phyloP scores from a whole-genome alignment of 2,113 vertebrate species.

The Stictonetta naevosa region DNA sequence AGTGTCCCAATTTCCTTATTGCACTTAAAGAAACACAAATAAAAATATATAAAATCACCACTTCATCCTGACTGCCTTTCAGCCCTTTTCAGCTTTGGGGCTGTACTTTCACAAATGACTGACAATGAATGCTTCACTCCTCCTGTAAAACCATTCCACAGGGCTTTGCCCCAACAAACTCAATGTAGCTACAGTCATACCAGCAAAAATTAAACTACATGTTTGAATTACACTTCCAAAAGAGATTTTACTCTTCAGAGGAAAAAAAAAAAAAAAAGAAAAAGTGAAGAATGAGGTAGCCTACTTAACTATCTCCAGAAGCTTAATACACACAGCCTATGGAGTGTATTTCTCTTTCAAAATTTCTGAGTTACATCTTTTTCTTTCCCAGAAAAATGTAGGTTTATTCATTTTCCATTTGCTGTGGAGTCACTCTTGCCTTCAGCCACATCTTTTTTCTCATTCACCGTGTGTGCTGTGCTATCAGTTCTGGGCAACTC shows the following conservation, averaged over 20 bases:
- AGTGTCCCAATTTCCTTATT: not conserved
- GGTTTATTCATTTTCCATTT: not conserved
- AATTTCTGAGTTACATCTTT: not conserved
- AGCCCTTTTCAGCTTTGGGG: not conserved
- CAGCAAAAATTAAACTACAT: not conserved
- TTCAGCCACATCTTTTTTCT: not conserved
- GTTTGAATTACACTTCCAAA: not conserved
- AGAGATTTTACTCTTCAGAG: not conserved
- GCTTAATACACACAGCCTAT: not conserved
- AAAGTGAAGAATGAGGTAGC: not conserved
- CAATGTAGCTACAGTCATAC: not conserved
- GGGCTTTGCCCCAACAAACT: not conserved
- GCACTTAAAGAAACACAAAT: not conserved
- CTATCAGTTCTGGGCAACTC: not conserved
- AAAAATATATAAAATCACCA: not conserved
- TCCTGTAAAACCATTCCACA: not conserved
- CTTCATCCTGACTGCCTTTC: not conserved
- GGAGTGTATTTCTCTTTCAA: not conserved
- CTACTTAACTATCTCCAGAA: not conserved
- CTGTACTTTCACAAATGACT: not conserved
- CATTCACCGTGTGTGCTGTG: not conserved
- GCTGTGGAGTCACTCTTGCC: not conserved
- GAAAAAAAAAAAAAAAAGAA: not conserved
- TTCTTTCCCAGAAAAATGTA: not conserved
- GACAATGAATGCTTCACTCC: rapidly evolving